These are phyloP conservation scores for Nasua narica DNA, from an alignment of 2,797 vertebrate species.

Conservation along the genomic window DNA sequence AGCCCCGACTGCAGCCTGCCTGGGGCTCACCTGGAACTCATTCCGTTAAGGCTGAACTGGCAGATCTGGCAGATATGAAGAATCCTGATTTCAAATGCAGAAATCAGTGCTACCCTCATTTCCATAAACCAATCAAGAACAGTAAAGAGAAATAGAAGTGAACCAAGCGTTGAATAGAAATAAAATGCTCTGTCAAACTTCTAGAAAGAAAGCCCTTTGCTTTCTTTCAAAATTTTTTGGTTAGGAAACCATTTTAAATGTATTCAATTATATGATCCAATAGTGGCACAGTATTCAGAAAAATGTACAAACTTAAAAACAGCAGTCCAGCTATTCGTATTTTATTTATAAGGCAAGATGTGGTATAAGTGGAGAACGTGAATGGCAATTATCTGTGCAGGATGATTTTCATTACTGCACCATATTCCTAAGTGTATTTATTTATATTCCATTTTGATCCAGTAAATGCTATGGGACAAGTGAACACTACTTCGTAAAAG, in stretches of 20 bases:
- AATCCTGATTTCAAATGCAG: background rate
- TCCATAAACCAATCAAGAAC: background rate
- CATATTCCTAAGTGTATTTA: background rate
- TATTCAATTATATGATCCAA: background rate
- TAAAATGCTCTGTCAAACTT: background rate
- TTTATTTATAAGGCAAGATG: slow-evolving; percentile 62
- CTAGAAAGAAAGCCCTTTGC: slow-evolving; percentile 1
- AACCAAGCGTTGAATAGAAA: background rate
- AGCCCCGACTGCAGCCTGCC: background rate
- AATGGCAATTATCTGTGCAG: background rate
- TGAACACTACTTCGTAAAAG: slow-evolving; percentile 25
- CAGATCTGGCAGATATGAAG: background rate
- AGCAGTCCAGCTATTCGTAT: slow-evolving; percentile 18
- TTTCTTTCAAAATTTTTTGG: background rate
- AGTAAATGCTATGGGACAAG: slow-evolving; percentile 17
- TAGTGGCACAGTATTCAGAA: slow-evolving; percentile 49
- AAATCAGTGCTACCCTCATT: background rate
- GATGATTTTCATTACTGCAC: background rate
- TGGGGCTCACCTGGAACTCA: background rate
- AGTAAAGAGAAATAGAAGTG: background rate
- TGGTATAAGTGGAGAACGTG: background rate
- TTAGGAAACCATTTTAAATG: slow-evolving; percentile 34
- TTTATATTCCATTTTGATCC: background rate
- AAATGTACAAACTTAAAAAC: slow-evolving; percentile 72
- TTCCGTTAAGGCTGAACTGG: background rate